These are phyloP conservation scores for Sebastes matsubarae DNA, from an alignment of 2,797 vertebrate genomes.

Conservation along the genomic window DNA sequence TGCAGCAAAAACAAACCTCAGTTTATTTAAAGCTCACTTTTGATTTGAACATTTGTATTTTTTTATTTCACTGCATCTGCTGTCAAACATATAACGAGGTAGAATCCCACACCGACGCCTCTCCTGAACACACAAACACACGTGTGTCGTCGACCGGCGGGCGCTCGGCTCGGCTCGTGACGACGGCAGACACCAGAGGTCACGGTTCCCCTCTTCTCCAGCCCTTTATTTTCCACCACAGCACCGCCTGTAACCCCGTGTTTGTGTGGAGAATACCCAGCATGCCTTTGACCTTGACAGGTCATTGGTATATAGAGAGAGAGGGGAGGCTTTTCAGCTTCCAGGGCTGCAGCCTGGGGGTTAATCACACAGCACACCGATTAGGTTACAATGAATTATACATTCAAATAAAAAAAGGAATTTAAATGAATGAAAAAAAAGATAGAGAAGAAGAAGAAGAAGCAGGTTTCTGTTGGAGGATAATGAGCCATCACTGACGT, in stretches of 20 bases:
- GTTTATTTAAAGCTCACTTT: background rate
- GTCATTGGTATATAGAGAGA: constrained; percentile 64
- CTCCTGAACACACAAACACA: background rate
- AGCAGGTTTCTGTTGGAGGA: constrained; percentile 18
- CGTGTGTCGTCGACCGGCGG: background rate
- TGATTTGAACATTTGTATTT: background rate
- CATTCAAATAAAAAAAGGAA: constrained; percentile 32
- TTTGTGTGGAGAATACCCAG: constrained; percentile 70
- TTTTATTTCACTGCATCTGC: background rate
- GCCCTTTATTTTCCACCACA: constrained; percentile 31
- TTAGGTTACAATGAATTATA: constrained; percentile 57
- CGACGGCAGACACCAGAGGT: constrained; percentile 4
- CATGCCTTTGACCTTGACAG: constrained; percentile 83
- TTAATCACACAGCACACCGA: constrained; percentile 52
- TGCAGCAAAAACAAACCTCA: background rate
- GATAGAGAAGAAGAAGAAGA: background rate
- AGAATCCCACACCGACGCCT: background rate
- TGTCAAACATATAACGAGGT: background rate
- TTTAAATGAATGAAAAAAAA: constrained; percentile 38
- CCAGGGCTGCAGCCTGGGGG: constrained; percentile 44
- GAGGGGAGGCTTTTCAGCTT: constrained; percentile 37
- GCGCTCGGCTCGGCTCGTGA: background rate
- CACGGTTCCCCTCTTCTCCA: background rate
- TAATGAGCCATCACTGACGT: constrained; percentile 26
- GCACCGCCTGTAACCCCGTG: constrained; percentile 35